Percentiles rank a stretch among this genome's conserved stretches.
Conservation (phyloP, 2,888 invertebrate species). For the Synergus japonicus region DNA sequence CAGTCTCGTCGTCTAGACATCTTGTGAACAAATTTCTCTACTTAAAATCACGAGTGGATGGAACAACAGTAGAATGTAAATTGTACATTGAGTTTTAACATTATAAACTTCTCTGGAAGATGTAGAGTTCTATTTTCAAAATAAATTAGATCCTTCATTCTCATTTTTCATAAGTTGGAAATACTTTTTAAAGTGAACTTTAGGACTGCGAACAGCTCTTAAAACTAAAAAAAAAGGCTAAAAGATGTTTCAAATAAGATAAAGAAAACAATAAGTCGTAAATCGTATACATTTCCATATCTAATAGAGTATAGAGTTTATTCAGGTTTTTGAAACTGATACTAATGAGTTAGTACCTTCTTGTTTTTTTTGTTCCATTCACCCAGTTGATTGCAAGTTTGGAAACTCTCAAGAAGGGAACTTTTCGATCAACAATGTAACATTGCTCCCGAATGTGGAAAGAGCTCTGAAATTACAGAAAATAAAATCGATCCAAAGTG, state of each 20-base stretch:
- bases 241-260: background rate
- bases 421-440: background rate
- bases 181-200: background rate
- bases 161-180: background rate
- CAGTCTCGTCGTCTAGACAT: background rate
- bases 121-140: background rate
- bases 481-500: background rate
- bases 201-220: background rate
- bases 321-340: background rate
- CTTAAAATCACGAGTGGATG: background rate
- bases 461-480: background rate
- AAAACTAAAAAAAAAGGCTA: no score
- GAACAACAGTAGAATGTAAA: background rate
- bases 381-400: background rate
- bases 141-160: background rate
- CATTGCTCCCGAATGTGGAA: background rate
- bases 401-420: background rate
- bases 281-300: background rate
- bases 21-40: slow-evolving; percentile 6
- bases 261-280: background rate
- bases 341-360: background rate
- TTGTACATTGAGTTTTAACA: background rate
- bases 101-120: background rate
- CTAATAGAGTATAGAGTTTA: background rate
- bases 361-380: background rate